These are phyloP conservation scores for Galaxea fascicularis DNA, from an alignment of 92 coral and sea anemone genomes.

Conservation along the genomic window DNA sequence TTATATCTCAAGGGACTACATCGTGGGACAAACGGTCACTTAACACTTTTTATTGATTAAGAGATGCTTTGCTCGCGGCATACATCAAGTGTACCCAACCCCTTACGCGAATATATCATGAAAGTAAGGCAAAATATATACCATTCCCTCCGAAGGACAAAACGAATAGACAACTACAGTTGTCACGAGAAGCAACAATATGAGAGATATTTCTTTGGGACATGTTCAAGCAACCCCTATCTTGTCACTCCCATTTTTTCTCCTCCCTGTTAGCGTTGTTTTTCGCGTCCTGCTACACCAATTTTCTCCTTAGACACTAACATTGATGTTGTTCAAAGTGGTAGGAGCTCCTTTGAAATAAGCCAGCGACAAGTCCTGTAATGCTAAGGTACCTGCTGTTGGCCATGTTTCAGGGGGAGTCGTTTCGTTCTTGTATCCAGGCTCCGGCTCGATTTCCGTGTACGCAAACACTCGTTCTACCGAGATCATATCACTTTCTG, in stretches of 20 bases:
- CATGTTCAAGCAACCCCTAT: too few relatives aligned
- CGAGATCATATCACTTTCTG: constrained; percentile 17
- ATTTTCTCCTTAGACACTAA: constrained; percentile 10
- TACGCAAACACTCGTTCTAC: constrained; percentile 16
- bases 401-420: constrained; percentile 4
- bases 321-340: constrained; percentile 1
- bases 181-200: too few relatives aligned
- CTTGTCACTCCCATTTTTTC: too few relatives aligned
- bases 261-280: too few relatives aligned
- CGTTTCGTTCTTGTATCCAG: constrained; percentile 7
- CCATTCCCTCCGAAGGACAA: too few relatives aligned
- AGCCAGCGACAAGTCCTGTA: constrained; percentile 1
- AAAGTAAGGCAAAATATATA: not conserved
- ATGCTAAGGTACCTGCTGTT: constrained; percentile 4
- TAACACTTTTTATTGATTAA: too few relatives aligned
- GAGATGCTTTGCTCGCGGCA: too few relatives aligned
- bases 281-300: constrained; percentile 29
- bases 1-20: too few relatives aligned
- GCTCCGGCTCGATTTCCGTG: constrained; percentile 15
- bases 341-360: constrained; percentile 12
- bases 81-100: too few relatives aligned
- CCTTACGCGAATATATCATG: not conserved
- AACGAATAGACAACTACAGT: too few relatives aligned
- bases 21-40: too few relatives aligned
- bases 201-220: too few relatives aligned